Percentiles rank a stretch among this genome's conserved stretches.
Conservation (phyloP, 2,113 vertebrate genomes). For the Muntiacus reevesi region DNA sequence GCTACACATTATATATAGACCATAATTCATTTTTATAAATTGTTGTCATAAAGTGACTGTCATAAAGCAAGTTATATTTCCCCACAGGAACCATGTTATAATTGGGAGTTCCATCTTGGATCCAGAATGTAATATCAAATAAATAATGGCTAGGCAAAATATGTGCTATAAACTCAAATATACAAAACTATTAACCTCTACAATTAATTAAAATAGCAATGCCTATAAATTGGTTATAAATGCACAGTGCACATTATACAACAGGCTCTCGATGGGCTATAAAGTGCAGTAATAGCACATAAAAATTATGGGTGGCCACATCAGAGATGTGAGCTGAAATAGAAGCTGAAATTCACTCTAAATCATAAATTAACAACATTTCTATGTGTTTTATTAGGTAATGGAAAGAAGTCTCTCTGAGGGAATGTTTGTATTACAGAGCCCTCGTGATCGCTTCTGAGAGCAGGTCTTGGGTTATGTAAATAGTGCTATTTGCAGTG, state of each 20-base stretch:
- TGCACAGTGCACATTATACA: not conserved
- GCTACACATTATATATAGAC: not conserved
- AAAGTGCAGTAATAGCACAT: constrained; percentile 6
- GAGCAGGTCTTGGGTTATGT: not conserved
- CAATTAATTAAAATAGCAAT: constrained; percentile 57
- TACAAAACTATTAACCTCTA: constrained; percentile 53
- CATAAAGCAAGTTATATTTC: constrained; percentile 24
- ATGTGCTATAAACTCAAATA: constrained; percentile 39
- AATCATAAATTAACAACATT: not conserved
- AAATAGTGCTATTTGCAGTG: not conserved
- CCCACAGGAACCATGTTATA: not conserved
- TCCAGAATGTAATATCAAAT: not conserved
- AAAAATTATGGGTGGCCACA: constrained; percentile 31
- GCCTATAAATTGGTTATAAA: constrained; percentile 29
- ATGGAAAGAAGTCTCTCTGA: not conserved
- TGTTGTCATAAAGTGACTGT: not conserved
- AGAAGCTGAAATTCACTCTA: constrained; percentile 9
- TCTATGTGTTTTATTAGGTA: not conserved
- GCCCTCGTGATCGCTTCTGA: not conserved
- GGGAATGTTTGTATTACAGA: not conserved
- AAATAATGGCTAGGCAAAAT: constrained; percentile 36
- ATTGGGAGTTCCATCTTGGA: not conserved
- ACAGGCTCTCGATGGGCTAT: not conserved
- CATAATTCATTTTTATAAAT: constrained; percentile 48
- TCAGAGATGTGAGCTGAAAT: constrained; percentile 30